Base-by-base conservation (phyloP, 1,140 invertebrate genomes). In the Nylanderia fulva region DNA sequence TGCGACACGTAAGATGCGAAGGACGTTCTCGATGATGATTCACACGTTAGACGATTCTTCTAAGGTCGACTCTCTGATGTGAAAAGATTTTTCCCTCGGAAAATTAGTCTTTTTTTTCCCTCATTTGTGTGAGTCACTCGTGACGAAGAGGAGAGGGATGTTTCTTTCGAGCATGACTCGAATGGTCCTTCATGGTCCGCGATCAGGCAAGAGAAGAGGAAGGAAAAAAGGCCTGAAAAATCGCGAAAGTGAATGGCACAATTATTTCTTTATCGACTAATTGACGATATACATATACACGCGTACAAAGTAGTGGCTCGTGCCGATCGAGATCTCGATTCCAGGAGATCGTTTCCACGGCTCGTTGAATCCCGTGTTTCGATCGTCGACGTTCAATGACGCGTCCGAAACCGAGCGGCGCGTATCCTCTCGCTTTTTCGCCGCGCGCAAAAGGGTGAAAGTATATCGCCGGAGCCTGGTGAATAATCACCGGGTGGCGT, bases 11-110 rank as follows among this genome's bases (percentile, higher is more conserved):
- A 36, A 39, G 18, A 60, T n/a, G 66, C 52, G 72, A 58, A 82
- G 77, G 77, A 72, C 77, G 58, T 82, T 64, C 77, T 82, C 18
- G 13, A 15, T n/a, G 77, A 33, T 82, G 76, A 79, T 68, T 79
- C 76, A 82, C 24, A 24, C 64, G 21, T 8, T 64, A 8, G 36
- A 80, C 33, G 13, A 21, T 82, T 80, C 48, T 48, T 58, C 27
- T 52, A 66, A 54, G 29, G 42, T 66, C 18, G 63, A 39, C 36
- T 66, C 29, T 33, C 29, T n/a, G 29, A 33, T 3, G 29, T 36
- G 27, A 29, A 39, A 54, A 54, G 42, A 29, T 58, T 63, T 52
- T 21, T 18, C 69, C n/a, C 21, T 1, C 9, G 8, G 36, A 13
- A 21, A n/a, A n/a, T 18, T 1, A 27, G 60, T 27, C 21, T 18